These are phyloP conservation scores for Peromyscus nudipes DNA, from an alignment of 2,797 vertebrate genomes.

Conservation along the genomic window DNA sequence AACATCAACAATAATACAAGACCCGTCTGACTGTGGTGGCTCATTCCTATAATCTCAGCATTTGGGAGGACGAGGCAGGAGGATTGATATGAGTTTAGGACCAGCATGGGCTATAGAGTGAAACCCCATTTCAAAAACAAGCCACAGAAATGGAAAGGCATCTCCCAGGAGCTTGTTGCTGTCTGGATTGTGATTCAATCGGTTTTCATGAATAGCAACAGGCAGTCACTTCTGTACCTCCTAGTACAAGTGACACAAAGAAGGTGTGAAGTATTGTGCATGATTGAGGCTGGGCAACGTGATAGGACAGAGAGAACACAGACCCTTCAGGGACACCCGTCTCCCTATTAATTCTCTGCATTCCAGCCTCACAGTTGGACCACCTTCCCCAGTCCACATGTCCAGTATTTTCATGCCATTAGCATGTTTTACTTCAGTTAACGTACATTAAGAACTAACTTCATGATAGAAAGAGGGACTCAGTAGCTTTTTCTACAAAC, in stretches of 20 bases:
- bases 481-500: not conserved
- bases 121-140: not conserved
- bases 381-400: not conserved
- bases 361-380: not conserved
- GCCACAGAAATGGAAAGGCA: too few relatives aligned
- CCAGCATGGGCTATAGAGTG: not conserved
- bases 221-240: not conserved
- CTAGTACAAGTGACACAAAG: not conserved
- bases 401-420: not conserved
- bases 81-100: not conserved
- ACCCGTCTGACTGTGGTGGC: not conserved
- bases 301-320: not conserved
- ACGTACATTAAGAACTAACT: not conserved
- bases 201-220: not conserved
- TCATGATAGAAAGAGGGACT: not conserved
- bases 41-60: not conserved
- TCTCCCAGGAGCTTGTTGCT: not conserved
- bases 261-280: not conserved
- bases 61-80: not conserved
- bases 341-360: not conserved
- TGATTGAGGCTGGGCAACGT: accelerated
- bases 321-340: not conserved
- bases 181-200: not conserved
- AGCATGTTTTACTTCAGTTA: not conserved
- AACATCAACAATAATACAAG: not conserved